Percentiles rank a stretch among this genome's conserved stretches.
Evolutionary conservation across 2,113 vertebrate species (phyloP).

Genomic region (Pagrus major): DNA sequence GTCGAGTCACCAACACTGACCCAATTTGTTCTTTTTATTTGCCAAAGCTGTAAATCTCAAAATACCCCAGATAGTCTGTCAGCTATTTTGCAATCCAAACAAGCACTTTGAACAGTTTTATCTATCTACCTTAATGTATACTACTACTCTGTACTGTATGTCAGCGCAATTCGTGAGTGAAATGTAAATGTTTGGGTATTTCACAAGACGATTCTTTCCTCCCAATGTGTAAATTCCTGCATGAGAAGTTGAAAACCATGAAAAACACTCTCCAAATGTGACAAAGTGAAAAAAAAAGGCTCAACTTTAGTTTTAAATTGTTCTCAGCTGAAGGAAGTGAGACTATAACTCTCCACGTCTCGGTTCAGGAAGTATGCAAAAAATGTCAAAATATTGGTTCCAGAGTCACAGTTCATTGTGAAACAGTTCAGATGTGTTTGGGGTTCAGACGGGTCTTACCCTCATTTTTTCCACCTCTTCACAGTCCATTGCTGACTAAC

Average conservation of each 20-base stretch:
- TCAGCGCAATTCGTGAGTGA: not conserved
- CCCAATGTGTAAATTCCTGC: not conserved
- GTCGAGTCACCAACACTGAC: not conserved
- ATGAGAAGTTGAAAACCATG: not conserved
- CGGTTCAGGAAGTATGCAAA: not conserved
- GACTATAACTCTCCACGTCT: not conserved
- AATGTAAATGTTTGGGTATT: not conserved
- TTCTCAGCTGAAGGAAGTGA: not conserved
- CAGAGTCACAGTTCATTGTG: not conserved
- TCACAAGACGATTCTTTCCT: not conserved
- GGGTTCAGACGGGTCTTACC: not conserved
- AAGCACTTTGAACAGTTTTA: slow-evolving; percentile 38
- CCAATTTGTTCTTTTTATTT: not conserved
- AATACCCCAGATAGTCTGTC: not conserved
- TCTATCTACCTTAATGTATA: not conserved
- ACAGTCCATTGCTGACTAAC: not conserved
- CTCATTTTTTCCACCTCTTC: not conserved
- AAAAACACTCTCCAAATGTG: not conserved
- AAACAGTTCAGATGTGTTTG: not conserved
- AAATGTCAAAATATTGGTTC: rapidly evolving
- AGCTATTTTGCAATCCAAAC: slow-evolving; percentile 12
- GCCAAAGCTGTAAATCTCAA: not conserved
- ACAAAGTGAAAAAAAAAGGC: not conserved
- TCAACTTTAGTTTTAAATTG: not conserved
- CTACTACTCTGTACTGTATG: not conserved